Conservation (phyloP, 1,140 invertebrate species). For the Drosophila azteca region DNA sequence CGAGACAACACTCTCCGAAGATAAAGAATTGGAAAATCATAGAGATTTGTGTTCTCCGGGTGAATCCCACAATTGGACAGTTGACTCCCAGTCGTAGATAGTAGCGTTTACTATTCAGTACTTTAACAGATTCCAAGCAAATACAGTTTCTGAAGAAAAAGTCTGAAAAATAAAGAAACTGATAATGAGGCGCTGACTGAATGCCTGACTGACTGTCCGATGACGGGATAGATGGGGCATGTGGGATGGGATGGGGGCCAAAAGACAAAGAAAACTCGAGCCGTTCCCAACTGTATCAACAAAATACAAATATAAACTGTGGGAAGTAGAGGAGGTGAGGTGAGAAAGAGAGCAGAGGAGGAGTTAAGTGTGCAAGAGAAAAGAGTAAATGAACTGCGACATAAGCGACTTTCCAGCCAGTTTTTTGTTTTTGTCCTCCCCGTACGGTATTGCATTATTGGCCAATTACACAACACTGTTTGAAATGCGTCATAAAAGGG, state of each 20-base stretch:
- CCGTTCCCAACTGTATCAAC: slow-evolving; percentile 45
- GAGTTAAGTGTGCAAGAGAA: slow-evolving; percentile 19
- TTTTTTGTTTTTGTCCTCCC: too few species aligned
- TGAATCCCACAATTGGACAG: neutral
- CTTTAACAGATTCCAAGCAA: slow-evolving; percentile 35
- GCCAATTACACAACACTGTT: too few species aligned
- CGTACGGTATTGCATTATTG: neutral
- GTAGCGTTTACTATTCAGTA: neutral
- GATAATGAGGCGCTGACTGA: slow-evolving; percentile 29
- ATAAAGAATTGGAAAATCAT: too few species aligned
- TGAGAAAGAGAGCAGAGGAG: neutral
- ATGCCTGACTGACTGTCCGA: slow-evolving; percentile 15
- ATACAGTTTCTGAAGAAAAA: neutral
- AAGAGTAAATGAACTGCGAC: slow-evolving; percentile 36
- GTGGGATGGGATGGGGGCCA: too few species aligned
- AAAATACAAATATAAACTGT: slow-evolving; percentile 9
- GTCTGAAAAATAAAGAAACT: slow-evolving; percentile 10
- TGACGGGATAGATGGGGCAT: too few species aligned
- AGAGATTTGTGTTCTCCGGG: neutral
- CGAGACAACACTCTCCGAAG: too few species aligned
- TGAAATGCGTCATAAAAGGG: too few species aligned
- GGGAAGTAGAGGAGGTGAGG: neutral
- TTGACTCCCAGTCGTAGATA: slow-evolving; percentile 27
- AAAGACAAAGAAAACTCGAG: slow-evolving; percentile 17
- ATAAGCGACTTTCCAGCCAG: slow-evolving; percentile 3